Conservation (phyloP, 2,113 vertebrate species). For the Salvelinus alpinus region DNA sequence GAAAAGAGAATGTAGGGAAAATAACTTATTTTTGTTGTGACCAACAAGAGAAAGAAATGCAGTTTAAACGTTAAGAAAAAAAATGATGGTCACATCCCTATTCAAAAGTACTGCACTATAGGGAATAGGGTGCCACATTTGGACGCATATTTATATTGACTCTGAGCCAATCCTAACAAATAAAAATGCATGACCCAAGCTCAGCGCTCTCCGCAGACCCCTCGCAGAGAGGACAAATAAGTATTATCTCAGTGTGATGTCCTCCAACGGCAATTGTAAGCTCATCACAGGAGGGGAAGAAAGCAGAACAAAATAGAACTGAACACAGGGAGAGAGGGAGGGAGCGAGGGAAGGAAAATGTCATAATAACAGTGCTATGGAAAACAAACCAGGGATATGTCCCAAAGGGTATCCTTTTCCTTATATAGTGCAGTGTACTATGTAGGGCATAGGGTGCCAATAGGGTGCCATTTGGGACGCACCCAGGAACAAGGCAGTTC, state of each 20-base stretch:
- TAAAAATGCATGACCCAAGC: no score
- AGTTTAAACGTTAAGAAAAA: no score
- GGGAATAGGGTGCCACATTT: not conserved
- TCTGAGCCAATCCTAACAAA: no score
- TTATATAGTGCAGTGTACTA: no score
- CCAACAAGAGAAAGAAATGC: no score
- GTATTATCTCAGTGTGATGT: conserved; percentile 25
- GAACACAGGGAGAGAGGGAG: not conserved
- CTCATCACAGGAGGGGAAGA: conserved; percentile 11
- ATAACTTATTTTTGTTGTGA: no score
- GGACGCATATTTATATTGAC: conserved; percentile 16
- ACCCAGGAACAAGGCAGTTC: not conserved
- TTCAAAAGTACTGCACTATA: not conserved
- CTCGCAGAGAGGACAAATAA: conserved; percentile 15
- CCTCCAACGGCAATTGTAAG: conserved; percentile 5
- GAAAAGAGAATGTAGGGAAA: no score
- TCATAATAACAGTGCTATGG: not conserved
- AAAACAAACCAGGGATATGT: not conserved
- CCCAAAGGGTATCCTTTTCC: no score
- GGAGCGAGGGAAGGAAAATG: not conserved
- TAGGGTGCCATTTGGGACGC: no score
- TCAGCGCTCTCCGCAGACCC: no score
- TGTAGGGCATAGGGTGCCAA: no score
- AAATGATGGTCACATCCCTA: not conserved
- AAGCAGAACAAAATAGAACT: not conserved